Percentiles rank a stretch among this genome's conserved stretches.
Evolutionary conservation across 2,113 vertebrate genomes (phyloP).

Genomic region (Origma solitaria): DNA sequence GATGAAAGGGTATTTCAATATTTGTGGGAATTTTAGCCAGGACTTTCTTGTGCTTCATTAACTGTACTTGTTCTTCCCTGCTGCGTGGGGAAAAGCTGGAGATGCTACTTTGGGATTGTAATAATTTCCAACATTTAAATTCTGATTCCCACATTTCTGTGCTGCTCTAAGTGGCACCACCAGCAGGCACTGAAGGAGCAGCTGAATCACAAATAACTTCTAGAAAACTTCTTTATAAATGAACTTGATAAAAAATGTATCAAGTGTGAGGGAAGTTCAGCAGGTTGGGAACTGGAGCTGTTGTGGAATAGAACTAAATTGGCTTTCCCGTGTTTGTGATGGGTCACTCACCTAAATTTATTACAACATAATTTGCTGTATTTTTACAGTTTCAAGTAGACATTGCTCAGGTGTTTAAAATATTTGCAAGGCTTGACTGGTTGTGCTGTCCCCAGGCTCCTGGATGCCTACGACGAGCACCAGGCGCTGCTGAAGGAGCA

Average conservation of each 20-base stretch:
- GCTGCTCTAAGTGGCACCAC: background rate
- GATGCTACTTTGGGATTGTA: background rate
- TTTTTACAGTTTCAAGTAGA: fast-evolving
- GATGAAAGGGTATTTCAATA: fast-evolving
- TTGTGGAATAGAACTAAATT: fast-evolving
- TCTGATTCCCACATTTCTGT: fast-evolving
- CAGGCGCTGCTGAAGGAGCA: slow-evolving; percentile 89
- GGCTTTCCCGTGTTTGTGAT: fast-evolving
- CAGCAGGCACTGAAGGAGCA: background rate
- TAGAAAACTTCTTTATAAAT: background rate
- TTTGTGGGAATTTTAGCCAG: background rate
- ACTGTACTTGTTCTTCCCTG: fast-evolving
- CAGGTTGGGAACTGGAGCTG: background rate
- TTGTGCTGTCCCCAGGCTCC: slow-evolving; percentile 72
- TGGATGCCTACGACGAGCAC: slow-evolving; percentile 89
- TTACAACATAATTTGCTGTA: fast-evolving
- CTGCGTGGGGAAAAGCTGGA: background rate
- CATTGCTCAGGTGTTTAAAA: fast-evolving
- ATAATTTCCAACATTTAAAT: background rate
- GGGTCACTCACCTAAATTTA: fast-evolving
- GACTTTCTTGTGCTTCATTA: background rate
- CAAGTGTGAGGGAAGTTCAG: background rate
- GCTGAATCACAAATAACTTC: background rate
- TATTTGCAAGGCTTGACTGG: background rate
- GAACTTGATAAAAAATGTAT: background rate